phyloP scores from a whole-genome alignment of 2,797 vertebrate genomes.

The Poeciliopsis presidionis region DNA sequence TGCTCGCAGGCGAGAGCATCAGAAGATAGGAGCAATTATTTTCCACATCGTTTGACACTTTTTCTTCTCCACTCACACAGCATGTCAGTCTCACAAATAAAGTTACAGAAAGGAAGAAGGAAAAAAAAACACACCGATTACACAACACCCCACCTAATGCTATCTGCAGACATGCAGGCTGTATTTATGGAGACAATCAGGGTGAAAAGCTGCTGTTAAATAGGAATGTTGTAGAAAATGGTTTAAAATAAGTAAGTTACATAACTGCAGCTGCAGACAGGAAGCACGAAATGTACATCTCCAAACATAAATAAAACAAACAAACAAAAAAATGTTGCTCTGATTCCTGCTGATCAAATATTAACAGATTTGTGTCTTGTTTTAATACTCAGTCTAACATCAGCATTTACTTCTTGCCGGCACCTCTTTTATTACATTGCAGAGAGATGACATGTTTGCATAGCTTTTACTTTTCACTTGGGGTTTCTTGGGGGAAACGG shows the following conservation, averaged over 20 bases:
- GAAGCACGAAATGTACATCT: neutral
- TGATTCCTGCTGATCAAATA: neutral
- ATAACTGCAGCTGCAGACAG: neutral
- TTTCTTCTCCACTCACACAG: neutral
- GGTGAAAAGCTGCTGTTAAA: slow-evolving; percentile 1
- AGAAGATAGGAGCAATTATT: neutral
- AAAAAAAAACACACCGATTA: neutral
- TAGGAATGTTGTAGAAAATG: neutral
- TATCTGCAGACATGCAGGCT: neutral
- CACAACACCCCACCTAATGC: neutral
- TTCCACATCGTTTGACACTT: neutral
- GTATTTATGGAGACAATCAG: neutral
- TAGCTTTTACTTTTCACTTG: neutral
- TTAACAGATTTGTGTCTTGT: neutral
- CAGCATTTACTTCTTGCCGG: neutral
- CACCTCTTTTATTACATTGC: neutral
- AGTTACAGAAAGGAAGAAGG: neutral
- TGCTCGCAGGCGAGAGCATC: neutral
- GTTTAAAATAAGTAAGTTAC: neutral
- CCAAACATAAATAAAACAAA: neutral
- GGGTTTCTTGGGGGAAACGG: neutral
- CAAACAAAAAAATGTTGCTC: neutral
- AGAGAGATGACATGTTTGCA: neutral
- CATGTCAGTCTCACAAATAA: neutral
- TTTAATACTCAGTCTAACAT: neutral